Base-by-base conservation (phyloP, 2,888 invertebrate species). In the Scaptomyza parva region DNA sequence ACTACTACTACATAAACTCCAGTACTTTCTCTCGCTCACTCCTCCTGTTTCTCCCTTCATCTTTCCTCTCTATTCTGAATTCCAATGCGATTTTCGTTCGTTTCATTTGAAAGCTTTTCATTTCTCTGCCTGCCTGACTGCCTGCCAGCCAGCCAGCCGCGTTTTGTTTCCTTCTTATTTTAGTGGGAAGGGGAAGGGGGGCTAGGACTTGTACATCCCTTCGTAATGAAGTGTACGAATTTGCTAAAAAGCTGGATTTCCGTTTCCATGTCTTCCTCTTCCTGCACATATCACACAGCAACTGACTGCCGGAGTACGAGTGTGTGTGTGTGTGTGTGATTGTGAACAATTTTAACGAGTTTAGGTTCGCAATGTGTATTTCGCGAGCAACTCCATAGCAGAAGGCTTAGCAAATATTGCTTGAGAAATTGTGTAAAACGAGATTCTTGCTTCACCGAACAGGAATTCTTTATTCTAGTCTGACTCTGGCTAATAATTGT, bases 81-180 rank as follows among this genome's bases (percentile, higher is more conserved):
- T 75, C 78, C 81, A 81, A 84, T 84, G 75, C 81, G 85, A 84
- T 67, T 80, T 76, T 77, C 74, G 60, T 76, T 76, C 82, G 78
- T 80, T 84, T 77, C 78, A 76, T 84, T 84, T 69, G 84, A 78
- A 83, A 83, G 78, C 78, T 63, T 82, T 83, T 79, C 80, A 68
- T 79, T 76, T 79, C 64, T 70, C 64, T 53, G 40, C 40, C 59
- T 40, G n/a, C n/a, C n/a, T n/a, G n/a, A n/a, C 24, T 24, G 28
- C 28, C 28, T 28, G 28, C 28, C 28, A 5, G 28, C 9, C 28
- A 1, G 61, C 37, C 48, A 45, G 55, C 39, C 61, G 55, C 62
- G 79, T 76, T 70, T 70, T 76, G 65, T 79, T 78, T 70, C 58
- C 70, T 64, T 74, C 33, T 37, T 37, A 17, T 17, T 37, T 37